Evolutionary conservation across 1,140 invertebrate genomes (phyloP).

Genomic region (Reticulitermes speratus): DNA sequence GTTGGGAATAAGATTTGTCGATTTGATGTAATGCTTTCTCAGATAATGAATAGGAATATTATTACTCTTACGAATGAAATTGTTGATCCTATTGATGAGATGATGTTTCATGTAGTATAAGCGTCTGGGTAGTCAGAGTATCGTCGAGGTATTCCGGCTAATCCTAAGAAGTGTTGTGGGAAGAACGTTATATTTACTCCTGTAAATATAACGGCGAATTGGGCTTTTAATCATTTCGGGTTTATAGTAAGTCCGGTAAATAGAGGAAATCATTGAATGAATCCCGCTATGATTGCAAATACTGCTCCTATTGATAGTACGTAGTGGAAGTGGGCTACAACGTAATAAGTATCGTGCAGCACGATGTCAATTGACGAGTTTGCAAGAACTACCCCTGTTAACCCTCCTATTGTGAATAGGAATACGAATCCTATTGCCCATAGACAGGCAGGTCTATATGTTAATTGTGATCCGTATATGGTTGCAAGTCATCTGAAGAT

Average conservation of each 20-base stretch:
- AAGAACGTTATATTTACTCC: too few species aligned
- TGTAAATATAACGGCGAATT: too few species aligned
- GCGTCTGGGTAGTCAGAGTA: too few species aligned
- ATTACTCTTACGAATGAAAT: too few species aligned
- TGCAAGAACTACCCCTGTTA: too few species aligned
- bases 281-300: constrained; percentile 67
- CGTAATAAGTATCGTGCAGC: constrained; percentile 74
- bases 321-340: constrained; percentile 74
- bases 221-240: constrained; percentile 50
- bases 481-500: constrained; percentile 64
- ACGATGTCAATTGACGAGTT: constrained; percentile 68
- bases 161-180: too few species aligned
- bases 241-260: constrained; percentile 60
- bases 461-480: constrained; percentile 54
- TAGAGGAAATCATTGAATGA: constrained; percentile 65
- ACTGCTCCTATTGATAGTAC: constrained; percentile 65
- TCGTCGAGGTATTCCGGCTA: too few species aligned
- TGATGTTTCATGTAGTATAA: constrained; percentile 62
- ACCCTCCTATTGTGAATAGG: constrained; percentile 62
- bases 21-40: too few species aligned
- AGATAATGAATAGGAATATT: too few species aligned
- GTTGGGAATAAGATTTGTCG: too few species aligned
- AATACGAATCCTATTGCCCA: too few species aligned
- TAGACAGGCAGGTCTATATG: too few species aligned
- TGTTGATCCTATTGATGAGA: constrained; percentile 61